Base-by-base conservation (phyloP, 1,140 invertebrate genomes). In the Dreissena rostriformis region DNA sequence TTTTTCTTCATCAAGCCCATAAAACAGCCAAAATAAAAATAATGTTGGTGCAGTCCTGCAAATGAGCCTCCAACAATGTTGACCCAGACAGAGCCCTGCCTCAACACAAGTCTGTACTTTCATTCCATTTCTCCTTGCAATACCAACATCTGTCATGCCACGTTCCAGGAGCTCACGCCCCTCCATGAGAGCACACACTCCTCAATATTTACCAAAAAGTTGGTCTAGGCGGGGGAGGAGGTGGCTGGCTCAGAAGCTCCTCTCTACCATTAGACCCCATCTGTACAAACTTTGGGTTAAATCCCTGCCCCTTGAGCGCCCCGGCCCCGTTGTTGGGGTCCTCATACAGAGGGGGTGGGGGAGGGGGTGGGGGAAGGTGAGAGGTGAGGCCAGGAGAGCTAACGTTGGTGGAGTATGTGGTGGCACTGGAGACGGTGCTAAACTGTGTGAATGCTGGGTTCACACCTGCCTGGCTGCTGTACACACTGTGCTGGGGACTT, bases 141-240 rank as follows among this genome's bases (percentile, higher is more conserved):
- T 39, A 39, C 39, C 2, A 39, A 39, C 39, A 39, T 39, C 39
- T 39, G 8, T 39, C 39, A 2, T 39, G 39, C 39, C 39, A 39
- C 8, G 2, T 39, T 5, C 39, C 39, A 39, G 4, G 4, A 39
- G 39, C 39, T 8, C 39, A 39, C 39, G 39, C 2, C 53, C 12
- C 53, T 57, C 19, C 53, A 61, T 61, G 6, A 61, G 17, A 5
- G 2, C 17, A 2, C 57, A 12, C n/a, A n/a, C n/a, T n/a, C n/a
- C n/a, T n/a, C n/a, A n/a, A n/a, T n/a, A n/a, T 65, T 57, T 22
- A 73, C 79, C 79, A 82, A 49, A n/a, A 82, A 39, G 4, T 8
- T 29, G 49, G 49, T 29, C 79, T 28, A 17, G 79, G 79, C 49
- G 79, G 79, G 1, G 79, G 79, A n/a, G 79, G 79, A 10, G 79